These are phyloP conservation scores for Azemiops feae DNA, from an alignment of 2,113 vertebrate genomes.

Conservation along the genomic window DNA sequence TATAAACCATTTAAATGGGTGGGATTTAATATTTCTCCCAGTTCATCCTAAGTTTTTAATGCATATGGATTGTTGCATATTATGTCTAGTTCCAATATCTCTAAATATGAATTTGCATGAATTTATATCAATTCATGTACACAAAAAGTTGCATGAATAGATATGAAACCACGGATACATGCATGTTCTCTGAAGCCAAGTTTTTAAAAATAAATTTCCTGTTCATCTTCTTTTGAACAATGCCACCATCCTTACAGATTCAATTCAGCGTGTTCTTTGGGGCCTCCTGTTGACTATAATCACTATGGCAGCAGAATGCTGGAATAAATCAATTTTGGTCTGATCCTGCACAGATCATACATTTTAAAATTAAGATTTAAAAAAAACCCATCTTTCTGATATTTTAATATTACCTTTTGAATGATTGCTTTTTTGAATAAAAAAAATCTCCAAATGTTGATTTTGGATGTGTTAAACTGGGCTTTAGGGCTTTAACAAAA, in stretches of 20 bases:
- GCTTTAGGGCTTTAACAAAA: background rate
- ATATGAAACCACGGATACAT: background rate
- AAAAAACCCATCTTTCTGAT: background rate
- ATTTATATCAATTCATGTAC: background rate
- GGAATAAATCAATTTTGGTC: background rate
- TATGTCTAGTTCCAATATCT: background rate
- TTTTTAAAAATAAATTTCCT: background rate
- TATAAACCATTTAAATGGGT: background rate
- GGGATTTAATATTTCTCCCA: background rate
- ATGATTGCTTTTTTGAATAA: no score
- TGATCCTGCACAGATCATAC: background rate
- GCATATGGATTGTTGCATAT: background rate
- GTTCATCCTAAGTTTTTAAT: background rate
- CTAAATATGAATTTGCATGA: background rate
- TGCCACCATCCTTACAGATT: background rate
- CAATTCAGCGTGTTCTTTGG: background rate
- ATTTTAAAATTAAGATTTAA: background rate
- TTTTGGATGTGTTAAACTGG: background rate
- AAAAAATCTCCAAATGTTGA: background rate
- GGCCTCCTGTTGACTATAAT: background rate
- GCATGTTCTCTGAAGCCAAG: background rate
- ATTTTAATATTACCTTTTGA: background rate
- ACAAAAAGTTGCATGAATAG: background rate
- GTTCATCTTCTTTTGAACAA: background rate
- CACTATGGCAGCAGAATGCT: background rate